A percentile compares a stretch with the other conserved stretches of the same genome.
phyloP scores from a whole-genome alignment of 2,888 invertebrate genomes.

The Drosophila vallismaia region DNA sequence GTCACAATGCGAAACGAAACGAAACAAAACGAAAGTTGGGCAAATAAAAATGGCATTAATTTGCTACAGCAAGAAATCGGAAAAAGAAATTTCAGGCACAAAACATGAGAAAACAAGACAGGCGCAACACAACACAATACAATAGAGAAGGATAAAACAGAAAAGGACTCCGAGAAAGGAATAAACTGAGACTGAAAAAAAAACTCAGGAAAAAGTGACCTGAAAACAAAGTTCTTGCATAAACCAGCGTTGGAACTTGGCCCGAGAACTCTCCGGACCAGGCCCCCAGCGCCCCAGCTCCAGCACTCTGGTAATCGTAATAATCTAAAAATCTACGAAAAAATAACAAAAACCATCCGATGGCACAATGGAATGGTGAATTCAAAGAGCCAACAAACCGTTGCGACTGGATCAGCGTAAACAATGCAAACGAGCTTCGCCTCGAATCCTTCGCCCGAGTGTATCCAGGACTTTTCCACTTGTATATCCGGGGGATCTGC shows the following conservation, averaged over 20 bases:
- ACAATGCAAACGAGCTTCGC: constrained; percentile 89
- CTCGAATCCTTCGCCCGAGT: constrained; percentile 88
- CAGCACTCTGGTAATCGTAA: constrained; percentile 47
- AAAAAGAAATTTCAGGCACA: constrained; percentile 35
- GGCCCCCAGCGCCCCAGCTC: background rate
- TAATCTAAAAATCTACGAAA: constrained; percentile 54
- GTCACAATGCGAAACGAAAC: constrained; percentile 23
- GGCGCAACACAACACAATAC: constrained; percentile 8
- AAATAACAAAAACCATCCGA: constrained; percentile 39
- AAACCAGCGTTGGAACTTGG: constrained; percentile 20
- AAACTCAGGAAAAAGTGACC: constrained; percentile 54
- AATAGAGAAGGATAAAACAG: constrained; percentile 2
- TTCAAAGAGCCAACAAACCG: constrained; percentile 84
- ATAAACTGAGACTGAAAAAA: constrained; percentile 20
- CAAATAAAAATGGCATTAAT: constrained; percentile 56
- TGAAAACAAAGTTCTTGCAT: constrained; percentile 58
- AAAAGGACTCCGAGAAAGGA: constrained; percentile 8
- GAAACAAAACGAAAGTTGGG: constrained; percentile 39
- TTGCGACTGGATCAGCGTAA: constrained; percentile 88
- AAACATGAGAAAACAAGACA: constrained; percentile 22
- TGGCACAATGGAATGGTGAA: constrained; percentile 50
- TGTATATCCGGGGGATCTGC: constrained; percentile 89
- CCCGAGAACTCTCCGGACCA: constrained; percentile 8
- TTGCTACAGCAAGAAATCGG: constrained; percentile 34
- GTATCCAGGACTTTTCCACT: constrained; percentile 89